Evolutionary conservation across 2,888 invertebrate species (phyloP).

Genomic region (Gortyna flavago): DNA sequence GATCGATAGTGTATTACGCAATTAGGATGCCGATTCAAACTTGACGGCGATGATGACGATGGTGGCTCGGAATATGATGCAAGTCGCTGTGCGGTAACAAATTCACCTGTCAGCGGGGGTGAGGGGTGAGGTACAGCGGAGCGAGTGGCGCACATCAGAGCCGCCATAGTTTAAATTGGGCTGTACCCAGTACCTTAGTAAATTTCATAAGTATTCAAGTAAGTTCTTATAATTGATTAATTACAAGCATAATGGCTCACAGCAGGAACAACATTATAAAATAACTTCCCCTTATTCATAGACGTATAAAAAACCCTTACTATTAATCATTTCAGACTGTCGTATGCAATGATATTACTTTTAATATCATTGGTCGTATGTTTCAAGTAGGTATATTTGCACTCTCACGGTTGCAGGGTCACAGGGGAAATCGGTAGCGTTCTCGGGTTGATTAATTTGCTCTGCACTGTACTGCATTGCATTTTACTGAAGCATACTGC

Average conservation of each 20-base stretch:
- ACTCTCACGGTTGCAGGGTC: constrained; percentile 22
- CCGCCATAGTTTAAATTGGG: background rate
- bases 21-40: background rate
- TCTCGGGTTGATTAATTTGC: constrained; percentile 49
- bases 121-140: background rate
- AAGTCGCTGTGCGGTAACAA: background rate
- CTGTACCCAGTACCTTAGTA: no score
- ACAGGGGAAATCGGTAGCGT: constrained; percentile 42
- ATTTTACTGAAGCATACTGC: constrained; percentile 7
- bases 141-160: background rate
- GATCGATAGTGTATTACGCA: no score
- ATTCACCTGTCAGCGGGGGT: background rate
- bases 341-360: no score
- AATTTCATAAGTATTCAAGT: no score
- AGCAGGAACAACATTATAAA: background rate
- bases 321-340: constrained; percentile 6
- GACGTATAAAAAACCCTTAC: no score
- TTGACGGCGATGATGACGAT: no score
- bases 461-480: constrained; percentile 46
- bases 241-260: background rate
- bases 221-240: background rate
- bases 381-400: constrained; percentile 19
- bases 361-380: no score
- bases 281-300: no score
- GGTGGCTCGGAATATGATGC: background rate